These are phyloP conservation scores for Scomber colias DNA, from an alignment of 2,113 vertebrate genomes.

Conservation along the genomic window DNA sequence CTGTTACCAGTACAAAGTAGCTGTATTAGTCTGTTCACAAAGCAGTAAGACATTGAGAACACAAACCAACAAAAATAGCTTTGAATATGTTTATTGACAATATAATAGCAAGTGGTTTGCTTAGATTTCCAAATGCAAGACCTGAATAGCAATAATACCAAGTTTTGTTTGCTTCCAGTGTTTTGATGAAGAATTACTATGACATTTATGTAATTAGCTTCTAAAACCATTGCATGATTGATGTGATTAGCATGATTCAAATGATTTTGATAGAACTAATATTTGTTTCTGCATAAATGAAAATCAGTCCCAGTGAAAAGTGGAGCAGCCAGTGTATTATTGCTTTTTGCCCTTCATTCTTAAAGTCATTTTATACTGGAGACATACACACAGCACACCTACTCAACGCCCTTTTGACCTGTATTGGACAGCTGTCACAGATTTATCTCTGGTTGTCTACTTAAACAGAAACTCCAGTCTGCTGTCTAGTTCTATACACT, in stretches of 20 bases:
- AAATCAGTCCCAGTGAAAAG: background rate
- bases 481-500: no score
- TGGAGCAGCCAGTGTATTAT: no score
- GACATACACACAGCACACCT: no score
- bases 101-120: slow-evolving; percentile 12
- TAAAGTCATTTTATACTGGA: no score
- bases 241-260: background rate
- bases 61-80: slow-evolving; percentile 23
- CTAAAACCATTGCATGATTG: no score
- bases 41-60: slow-evolving; percentile 6
- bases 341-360: no score
- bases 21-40: slow-evolving; percentile 16
- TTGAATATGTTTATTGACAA: slow-evolving; percentile 1
- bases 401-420: no score
- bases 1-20: slow-evolving; percentile 11
- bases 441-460: no score
- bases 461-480: no score
- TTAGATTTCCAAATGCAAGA: background rate
- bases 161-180: background rate
- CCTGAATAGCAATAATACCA: background rate
- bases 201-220: no score
- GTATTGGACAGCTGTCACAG: no score
- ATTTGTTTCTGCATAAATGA: background rate
- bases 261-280: background rate
- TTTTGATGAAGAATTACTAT: background rate